A percentile compares a stretch with the other conserved stretches of the same genome.
Conservation (phyloP, 2,888 invertebrate genomes). For the Aphidoletes aphidimyza region DNA sequence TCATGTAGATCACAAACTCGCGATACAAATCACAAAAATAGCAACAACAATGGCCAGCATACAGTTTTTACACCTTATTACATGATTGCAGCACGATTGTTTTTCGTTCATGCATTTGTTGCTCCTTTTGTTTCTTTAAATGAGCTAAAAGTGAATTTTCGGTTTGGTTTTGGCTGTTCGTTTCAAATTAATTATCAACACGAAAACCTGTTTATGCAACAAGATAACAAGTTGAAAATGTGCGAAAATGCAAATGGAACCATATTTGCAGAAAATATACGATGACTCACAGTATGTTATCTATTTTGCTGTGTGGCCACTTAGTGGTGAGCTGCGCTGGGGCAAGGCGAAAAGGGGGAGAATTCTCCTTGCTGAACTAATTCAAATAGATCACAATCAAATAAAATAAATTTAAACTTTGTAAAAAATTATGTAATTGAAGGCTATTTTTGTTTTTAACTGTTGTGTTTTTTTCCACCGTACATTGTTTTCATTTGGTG, state of each 20-base stretch:
- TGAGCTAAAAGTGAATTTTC: too few species aligned
- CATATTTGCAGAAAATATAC: not conserved
- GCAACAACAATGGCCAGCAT: not conserved
- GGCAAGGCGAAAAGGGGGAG: too few species aligned
- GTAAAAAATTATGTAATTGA: slow-evolving; percentile 16
- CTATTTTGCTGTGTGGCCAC: not conserved
- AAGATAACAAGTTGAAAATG: slow-evolving; percentile 2
- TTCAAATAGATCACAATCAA: slow-evolving; percentile 18
- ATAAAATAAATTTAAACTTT: not conserved
- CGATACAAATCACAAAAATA: too few species aligned
- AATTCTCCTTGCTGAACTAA: not conserved
- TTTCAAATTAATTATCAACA: slow-evolving; percentile 41
- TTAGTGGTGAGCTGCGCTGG: not conserved
- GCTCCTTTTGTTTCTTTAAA: too few species aligned
- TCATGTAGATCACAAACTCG: too few species aligned
- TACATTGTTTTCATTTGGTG: not conserved
- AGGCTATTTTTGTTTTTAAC: slow-evolving; percentile 6
- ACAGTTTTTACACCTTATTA: slow-evolving; percentile 16
- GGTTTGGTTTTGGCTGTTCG: not conserved
- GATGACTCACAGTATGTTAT: not conserved
- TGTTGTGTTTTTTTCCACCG: not conserved
- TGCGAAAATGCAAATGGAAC: not conserved
- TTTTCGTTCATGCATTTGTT: not conserved
- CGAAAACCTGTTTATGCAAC: slow-evolving; percentile 32
- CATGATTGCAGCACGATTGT: slow-evolving; percentile 8